A percentile compares a stretch with the other conserved stretches of the same genome.
Evolutionary conservation across 64 coral and sea anemone genomes (phyloP).

Genomic region (Astreopora myriophthalma): DNA sequence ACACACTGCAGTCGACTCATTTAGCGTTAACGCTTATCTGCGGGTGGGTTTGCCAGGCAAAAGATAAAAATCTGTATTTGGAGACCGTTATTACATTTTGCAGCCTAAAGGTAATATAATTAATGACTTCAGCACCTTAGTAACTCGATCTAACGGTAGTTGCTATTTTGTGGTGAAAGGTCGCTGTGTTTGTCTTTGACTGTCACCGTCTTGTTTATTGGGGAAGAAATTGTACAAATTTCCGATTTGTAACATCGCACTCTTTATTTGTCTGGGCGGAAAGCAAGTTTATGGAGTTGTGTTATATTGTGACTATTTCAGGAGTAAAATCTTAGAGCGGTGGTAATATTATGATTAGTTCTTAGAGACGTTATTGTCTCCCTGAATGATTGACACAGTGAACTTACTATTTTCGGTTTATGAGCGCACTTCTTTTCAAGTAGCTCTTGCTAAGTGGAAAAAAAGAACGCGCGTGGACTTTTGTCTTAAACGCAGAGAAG

Average conservation of each 20-base stretch:
- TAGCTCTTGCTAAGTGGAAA: background rate
- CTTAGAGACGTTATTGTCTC: background rate
- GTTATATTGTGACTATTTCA: background rate
- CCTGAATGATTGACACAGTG: background rate
- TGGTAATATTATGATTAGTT: background rate
- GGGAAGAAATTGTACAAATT: background rate
- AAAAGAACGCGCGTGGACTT: background rate
- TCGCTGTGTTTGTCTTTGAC: background rate
- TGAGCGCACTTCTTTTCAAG: background rate
- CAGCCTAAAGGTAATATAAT: background rate
- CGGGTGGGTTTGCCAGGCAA: background rate
- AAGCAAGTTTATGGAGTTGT: background rate
- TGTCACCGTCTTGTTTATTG: background rate
- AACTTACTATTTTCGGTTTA: background rate
- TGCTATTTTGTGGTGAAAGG: background rate
- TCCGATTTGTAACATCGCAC: background rate
- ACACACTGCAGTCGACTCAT: too few relatives aligned
- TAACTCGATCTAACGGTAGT: background rate
- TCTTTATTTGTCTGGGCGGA: background rate
- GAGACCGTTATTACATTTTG: background rate
- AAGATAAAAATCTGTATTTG: conserved; percentile 1
- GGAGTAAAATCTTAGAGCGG: background rate
- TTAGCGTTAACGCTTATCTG: background rate
- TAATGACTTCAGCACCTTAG: background rate
- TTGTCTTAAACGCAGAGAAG: background rate